Base-by-base conservation (phyloP, 2,797 vertebrate genomes). In the Galaxias olidus region DNA sequence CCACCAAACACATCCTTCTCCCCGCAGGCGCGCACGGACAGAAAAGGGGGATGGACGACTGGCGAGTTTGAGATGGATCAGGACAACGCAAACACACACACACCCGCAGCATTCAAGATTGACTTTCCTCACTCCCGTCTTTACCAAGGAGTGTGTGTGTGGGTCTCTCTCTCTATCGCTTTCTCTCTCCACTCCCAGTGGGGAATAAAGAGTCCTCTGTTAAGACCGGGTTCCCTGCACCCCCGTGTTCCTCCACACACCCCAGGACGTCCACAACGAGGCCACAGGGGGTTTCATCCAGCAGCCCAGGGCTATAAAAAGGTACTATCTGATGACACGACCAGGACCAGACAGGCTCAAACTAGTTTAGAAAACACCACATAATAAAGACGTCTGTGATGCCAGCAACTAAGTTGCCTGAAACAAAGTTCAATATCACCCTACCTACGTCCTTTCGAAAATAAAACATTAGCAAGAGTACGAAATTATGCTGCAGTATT, bases 201-300 rank as follows among this genome's bases (percentile, higher is more conserved):
- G 61, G 79, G 79, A 50, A 87, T 80, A 86, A 85, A 87, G 85
- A 78, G 68, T 75, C 76, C 82, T 87, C 80, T 84, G 78, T 84
- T 79, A 80, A 72, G 73, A 66, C 66, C 63, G 18, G 63, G 71
- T 69, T 67, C 73, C 73, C 45, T 70, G 67, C 69, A 77, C 65
- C 70, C 71, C 65, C 8, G 74, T 66, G 77, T 75, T 79, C 60
- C 70, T 13, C 76, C 66, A 77, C 71, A 77, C 74, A 75, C 54
- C 76, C 53, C 15, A 56, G 49, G 65, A 73, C 74, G 72, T 65
- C 68, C 44, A 65, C 64, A 72, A 42, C 69, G 54, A 61, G 53
- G 63, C 56, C 17, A 54, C 66, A 18, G 12, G 19, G 14, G 56
- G 12, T 58, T 30, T 30, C 2, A 30, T 30, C 30, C 30, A 30